Base-by-base conservation (phyloP, 2,888 invertebrate genomes). In the Dinocampus coccinellae region DNA sequence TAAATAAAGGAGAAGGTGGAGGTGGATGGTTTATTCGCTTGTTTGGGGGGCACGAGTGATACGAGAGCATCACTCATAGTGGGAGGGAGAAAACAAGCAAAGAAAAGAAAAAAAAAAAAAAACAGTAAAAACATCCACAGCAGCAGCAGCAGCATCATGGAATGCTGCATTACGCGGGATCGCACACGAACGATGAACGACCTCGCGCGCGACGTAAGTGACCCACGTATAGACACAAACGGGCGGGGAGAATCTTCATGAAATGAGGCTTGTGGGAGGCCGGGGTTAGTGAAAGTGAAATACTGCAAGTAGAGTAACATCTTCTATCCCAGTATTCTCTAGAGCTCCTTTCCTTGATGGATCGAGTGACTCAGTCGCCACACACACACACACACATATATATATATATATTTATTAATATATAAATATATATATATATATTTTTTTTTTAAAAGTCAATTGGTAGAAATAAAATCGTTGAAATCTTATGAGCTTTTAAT, bases 271-370 rank as follows among this genome's bases (percentile, higher is more conserved):
- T 78, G 82, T 82, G 83, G 83, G 83, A 83, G 82, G 82, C 58
- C 75, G 76, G 78, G 80, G 80, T 80, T 80, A 83, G 85, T 84
- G 85, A 85, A 85, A 84, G 85, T 85, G 81, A 85, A 84, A 85
- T 81, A 80, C 78, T 79, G 81, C 83, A 85, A 84, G 82, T 85
- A 80, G 84, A 85, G 84, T 85, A 84, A 83, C 83, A 81, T 84
- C 83, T 83, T 81, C 79, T 65, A 78, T 76, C 69, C 47, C 74
- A 55, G 62, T 53, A 29, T 16, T 53, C 29, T 24, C 39, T n/a
- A 39, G 39, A 26, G 67, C 62, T 66, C 33, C 63, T 47, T 39
- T 61, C 34, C 36, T 61, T 36, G n/a, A 29, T 24, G 29, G 16
- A 58, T 58, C 33, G 13, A 55, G 24, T 55, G 47, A 47, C 47